Evolutionary conservation across 2,113 vertebrate genomes (phyloP), one percentile per base, ranked within the genome.

Genomic region (Columbina picui): DNA sequence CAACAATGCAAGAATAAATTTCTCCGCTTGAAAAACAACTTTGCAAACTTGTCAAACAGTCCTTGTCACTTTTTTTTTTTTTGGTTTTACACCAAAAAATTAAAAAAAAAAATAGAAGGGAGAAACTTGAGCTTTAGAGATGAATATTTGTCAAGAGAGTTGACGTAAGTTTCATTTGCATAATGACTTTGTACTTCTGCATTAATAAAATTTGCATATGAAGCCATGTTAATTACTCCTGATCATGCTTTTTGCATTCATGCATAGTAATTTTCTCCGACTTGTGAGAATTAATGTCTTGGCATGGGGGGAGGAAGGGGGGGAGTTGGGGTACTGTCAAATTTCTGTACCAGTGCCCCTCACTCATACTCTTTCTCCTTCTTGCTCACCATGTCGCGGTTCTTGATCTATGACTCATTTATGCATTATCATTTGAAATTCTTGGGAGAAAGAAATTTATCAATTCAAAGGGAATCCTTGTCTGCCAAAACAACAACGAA

Each of bases 161-260:
- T 98, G 98, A 99, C 98, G 98, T 99, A 99, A 98, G 98, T 99
- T 98, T 98, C 98, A 99, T 99, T 99, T 99, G 99, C 99, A 99
- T 99, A 99, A 99, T 99, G 99, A 99, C 99, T 99, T 99, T 99
- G 99, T 99, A 99, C 99, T 99, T 99, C 99, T 99, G 99, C 99
- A 99, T 99, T 99, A 99, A 99, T 99, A 99, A 99, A 99, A 99
- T 99, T 99, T 99, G 99, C 99, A 99, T 99, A 99, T 99, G 99
- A 99, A 99, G 99, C 99, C 98, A 98, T 99, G 99, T 99, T 99
- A 99, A 99, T 99, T 99, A 99, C 99, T 99, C 99, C 99, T 99
- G 99, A 99, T 99, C 99, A 99, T 99, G 98, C 99, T 99, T 99
- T 99, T 99, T 99, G 99, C 99, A 99, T 99, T 99, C 99, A 99